A percentile compares a stretch with the other conserved stretches of the same genome.
Conservation (phyloP, 2,888 invertebrate species). For the Gymnoscelis rufifasciata region DNA sequence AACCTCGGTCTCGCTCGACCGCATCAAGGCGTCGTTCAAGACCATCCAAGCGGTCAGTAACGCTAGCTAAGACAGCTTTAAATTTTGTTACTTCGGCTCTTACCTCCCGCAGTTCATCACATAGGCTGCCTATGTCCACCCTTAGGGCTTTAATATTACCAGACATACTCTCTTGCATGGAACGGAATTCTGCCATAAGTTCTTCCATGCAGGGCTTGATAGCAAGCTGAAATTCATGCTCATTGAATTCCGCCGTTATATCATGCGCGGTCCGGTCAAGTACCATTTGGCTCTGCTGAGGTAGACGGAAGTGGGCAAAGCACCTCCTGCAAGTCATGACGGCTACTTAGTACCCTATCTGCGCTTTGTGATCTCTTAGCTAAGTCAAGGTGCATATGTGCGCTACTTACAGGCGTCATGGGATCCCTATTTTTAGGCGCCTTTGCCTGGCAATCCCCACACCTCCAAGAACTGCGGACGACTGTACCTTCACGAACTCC, state of each 20-base stretch:
- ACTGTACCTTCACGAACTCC: not conserved
- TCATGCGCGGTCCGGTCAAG: not conserved
- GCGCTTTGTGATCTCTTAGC: not conserved
- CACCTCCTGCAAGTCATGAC: not conserved
- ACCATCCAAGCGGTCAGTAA: not conserved
- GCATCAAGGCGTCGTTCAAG: not conserved
- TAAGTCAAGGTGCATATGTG: not conserved
- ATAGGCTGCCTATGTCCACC: not conserved
- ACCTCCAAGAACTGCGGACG: not conserved
- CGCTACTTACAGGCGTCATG: not conserved
- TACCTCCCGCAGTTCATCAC: not conserved
- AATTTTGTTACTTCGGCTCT: not conserved
- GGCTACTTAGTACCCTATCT: not conserved
- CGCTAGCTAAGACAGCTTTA: not conserved
- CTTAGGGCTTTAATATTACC: too few relatives aligned
- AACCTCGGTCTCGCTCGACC: not conserved
- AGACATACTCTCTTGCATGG: not conserved
- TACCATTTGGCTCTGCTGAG: not conserved
- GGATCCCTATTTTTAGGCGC: not conserved
- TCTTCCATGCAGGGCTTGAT: not conserved
- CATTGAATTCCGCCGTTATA: not conserved
- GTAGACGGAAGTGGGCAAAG: not conserved
- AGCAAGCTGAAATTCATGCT: not conserved
- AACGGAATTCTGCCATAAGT: not conserved
- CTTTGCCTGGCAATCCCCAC: not conserved